Evolutionary conservation across 1,140 invertebrate genomes (phyloP).

Genomic region (Hirudo medicinalis): DNA sequence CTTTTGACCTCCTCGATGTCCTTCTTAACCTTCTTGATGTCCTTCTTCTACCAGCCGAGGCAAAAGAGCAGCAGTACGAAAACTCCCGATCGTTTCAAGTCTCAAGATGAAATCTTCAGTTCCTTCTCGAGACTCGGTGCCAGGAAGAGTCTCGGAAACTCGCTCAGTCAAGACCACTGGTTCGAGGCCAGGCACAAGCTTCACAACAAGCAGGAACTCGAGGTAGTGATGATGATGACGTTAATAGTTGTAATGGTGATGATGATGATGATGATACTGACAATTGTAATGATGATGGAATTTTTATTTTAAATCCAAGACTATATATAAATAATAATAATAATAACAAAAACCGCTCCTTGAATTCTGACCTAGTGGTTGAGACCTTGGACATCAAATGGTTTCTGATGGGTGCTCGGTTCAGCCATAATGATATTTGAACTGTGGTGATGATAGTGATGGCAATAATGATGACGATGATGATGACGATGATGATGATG

Average conservation of each 20-base stretch:
- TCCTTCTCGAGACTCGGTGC: too few species aligned
- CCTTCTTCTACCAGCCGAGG: too few species aligned
- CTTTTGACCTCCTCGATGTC: too few species aligned
- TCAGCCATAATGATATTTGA: neutral
- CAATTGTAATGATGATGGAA: neutral
- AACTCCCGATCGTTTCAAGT: too few species aligned
- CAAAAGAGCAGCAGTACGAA: too few species aligned
- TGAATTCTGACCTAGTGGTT: too few species aligned
- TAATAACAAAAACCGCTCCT: too few species aligned
- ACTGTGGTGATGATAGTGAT: neutral
- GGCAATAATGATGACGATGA: neutral
- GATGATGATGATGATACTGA: neutral
- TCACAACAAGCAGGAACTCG: neutral
- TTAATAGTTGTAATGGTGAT: neutral
- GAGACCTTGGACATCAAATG: too few species aligned
- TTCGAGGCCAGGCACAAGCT: constrained; percentile 8
- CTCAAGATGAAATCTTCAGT: too few species aligned
- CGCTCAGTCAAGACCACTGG: neutral
- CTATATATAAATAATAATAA: neutral
- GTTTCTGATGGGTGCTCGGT: too few species aligned
- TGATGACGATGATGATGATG: neutral
- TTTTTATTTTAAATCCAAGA: neutral
- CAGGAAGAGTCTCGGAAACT: neutral
- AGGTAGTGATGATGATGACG: neutral
- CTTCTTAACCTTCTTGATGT: too few species aligned